Conservation (phyloP, 2,888 invertebrate species). For the Acleris literana region DNA sequence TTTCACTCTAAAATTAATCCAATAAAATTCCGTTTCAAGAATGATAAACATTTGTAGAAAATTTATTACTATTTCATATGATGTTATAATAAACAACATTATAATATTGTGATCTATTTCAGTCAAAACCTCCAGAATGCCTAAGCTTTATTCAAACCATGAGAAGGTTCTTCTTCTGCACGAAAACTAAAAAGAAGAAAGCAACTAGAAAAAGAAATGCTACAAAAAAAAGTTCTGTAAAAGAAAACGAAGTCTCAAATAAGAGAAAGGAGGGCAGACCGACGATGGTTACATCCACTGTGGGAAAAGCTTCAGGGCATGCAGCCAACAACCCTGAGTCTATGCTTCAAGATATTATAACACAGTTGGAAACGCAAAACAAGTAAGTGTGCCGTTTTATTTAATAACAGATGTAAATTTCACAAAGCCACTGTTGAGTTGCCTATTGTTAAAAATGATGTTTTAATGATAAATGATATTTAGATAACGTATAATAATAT, state of each 20-base stretch:
- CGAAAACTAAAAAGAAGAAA: constrained; percentile 68
- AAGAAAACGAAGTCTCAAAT: constrained; percentile 45
- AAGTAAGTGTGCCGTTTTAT: constrained; percentile 59
- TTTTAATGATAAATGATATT: too few species aligned
- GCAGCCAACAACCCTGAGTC: constrained; percentile 79
- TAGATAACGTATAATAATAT: too few species aligned
- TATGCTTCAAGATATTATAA: constrained; percentile 88
- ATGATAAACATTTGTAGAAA: too few species aligned
- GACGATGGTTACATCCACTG: constrained; percentile 73
- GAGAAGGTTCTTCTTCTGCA: constrained; percentile 76
- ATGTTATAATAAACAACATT: too few species aligned
- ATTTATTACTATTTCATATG: too few species aligned
- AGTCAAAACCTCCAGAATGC: constrained; percentile 72
- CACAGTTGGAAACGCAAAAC: constrained; percentile 87
- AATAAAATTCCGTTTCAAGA: too few species aligned
- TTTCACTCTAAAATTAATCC: too few species aligned
- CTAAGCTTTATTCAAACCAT: constrained; percentile 73
- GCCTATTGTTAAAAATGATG: too few species aligned
- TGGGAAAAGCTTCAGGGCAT: constrained; percentile 74
- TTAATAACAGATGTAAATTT: too few species aligned
- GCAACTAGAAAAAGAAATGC: constrained; percentile 45
- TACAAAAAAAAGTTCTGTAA: constrained; percentile 52
- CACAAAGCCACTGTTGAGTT: too few species aligned
- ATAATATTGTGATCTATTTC: constrained; percentile 17
- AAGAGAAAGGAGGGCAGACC: constrained; percentile 58